Base-by-base conservation (phyloP, 2,113 vertebrate genomes). In the Cinclus cinclus region DNA sequence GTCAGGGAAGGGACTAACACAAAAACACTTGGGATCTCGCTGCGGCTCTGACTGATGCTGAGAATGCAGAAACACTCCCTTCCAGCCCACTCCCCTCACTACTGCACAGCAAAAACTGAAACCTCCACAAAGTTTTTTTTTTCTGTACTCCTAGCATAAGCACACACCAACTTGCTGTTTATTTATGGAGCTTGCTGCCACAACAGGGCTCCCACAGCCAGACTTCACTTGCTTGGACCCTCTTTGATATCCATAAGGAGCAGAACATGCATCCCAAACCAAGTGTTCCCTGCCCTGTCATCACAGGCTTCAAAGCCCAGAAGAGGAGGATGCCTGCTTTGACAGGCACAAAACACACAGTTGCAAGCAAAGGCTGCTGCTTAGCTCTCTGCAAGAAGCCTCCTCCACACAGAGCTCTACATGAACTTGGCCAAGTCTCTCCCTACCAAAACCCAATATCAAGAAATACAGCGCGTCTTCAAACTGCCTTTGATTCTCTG, bases 131-230 rank as follows among this genome's bases (percentile, higher is more conserved):
- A 85, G 25, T 44, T 47, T 53, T 30, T 10, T 10, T 12, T 20
- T 5, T 76, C 47, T 42, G 22, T 73, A 41, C 18, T 91, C 81
- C 47, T 15, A 81, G 46, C 63, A 53, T 28, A 83, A 91, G 81
- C 44, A 41, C 33, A 80, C 67, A 67, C 78, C 70, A 50, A 85
- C 27, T 23, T 55, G 35, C 31, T 77, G 23, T 50, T 86, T 95
- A 94, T 94, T 95, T 95, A 71, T 47, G 46, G 89, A 91, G 35
- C 28, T 69, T 83, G 87, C 59, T 89, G 76, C 11, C 53, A 55
- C 53, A 55, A 55, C 53, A 20, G 18, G 18, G 28, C 50, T 52
- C 50, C 27, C 52, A 53, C 52, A 30, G 52, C 28, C 25, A 33
- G 53, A 56, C 55, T 33, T 56, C 53, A 33, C 31, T 56, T 56